Evolutionary conservation across 2,888 invertebrate species (phyloP).

Genomic region (Drosophila incognita): DNA sequence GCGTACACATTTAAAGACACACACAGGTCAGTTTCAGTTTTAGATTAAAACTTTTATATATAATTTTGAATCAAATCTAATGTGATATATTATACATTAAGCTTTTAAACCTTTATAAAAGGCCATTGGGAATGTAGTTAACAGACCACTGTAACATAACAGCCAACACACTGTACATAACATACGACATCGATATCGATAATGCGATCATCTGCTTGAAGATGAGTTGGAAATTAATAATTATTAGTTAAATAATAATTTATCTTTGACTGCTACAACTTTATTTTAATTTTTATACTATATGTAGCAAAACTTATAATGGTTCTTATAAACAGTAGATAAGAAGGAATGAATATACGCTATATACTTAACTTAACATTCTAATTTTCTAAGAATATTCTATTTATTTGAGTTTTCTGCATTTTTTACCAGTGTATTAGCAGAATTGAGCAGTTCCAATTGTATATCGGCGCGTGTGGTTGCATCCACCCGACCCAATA

Average conservation of each 20-base stretch:
- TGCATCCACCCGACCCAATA: constrained; percentile 40
- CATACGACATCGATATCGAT: background rate
- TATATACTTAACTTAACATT: background rate
- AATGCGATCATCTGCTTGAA: background rate
- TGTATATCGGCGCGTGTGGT: constrained; percentile 44
- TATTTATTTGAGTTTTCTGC: background rate
- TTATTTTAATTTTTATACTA: background rate
- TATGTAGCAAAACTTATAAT: too few relatives aligned
- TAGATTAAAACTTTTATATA: background rate
- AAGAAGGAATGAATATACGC: background rate
- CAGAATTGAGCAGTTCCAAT: constrained; percentile 41
- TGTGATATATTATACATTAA: background rate
- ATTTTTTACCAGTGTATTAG: constrained; percentile 29
- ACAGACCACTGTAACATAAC: background rate
- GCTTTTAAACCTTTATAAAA: background rate
- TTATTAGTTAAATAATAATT: background rate
- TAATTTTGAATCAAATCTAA: background rate
- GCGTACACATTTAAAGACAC: constrained; percentile 97
- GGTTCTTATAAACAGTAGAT: background rate
- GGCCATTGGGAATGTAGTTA: background rate
- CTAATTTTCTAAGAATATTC: background rate
- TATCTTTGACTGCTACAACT: background rate
- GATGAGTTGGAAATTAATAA: background rate
- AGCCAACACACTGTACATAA: background rate
- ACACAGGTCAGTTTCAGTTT: constrained; percentile 89